These are phyloP conservation scores for Bergia sp. DNA, from an alignment of 92 coral and sea anemone genomes.

Conservation along the genomic window DNA sequence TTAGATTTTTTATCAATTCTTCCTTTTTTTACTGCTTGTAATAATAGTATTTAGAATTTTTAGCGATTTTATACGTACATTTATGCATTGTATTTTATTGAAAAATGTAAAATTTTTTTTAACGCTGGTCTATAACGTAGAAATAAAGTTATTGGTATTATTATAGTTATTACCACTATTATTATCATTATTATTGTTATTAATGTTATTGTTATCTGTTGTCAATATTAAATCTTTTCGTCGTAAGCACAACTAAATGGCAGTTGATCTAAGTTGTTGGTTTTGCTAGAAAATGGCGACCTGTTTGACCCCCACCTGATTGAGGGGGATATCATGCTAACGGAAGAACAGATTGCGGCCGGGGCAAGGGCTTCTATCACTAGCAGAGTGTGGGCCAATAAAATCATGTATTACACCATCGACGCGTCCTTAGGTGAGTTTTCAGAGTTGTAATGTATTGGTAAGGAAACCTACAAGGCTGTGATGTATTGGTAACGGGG, in stretches of 20 bases:
- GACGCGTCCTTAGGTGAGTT: slow-evolving; percentile 47
- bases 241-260: neutral
- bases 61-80: no score
- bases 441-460: neutral
- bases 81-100: no score
- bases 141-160: no score
- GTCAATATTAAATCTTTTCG: neutral
- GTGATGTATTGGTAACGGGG: no score
- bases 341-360: slow-evolving; percentile 36
- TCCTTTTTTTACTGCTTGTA: no score
- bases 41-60: no score
- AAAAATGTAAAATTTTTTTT: no score
- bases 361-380: slow-evolving; percentile 56
- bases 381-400: slow-evolving; percentile 42
- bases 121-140: no score
- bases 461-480: neutral
- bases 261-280: neutral
- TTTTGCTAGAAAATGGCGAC: slow-evolving; percentile 24
- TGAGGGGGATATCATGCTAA: slow-evolving; percentile 58
- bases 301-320: slow-evolving; percentile 46
- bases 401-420: slow-evolving; percentile 39
- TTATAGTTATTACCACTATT: no score
- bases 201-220: no score
- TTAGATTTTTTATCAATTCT: no score
- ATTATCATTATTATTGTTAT: no score